Conservation (phyloP, 2,888 invertebrate species). For the Dolichopus griseipennis region DNA sequence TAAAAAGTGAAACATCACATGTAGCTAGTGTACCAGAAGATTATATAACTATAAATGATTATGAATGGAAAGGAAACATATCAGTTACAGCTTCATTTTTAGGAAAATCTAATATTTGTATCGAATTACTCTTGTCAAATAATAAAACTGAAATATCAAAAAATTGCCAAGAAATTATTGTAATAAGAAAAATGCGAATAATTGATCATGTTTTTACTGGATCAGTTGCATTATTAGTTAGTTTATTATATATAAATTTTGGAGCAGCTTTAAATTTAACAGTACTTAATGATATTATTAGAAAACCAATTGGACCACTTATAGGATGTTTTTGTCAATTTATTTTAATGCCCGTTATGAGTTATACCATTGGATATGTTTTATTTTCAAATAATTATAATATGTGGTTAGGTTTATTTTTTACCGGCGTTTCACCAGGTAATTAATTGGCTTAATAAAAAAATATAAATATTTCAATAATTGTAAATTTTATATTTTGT, state of each 20-base stretch:
- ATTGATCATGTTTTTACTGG: slow-evolving; percentile 67
- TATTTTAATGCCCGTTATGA: slow-evolving; percentile 75
- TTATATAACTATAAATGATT: slow-evolving; percentile 22
- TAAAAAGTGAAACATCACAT: slow-evolving; percentile 26
- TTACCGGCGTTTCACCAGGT: slow-evolving; percentile 77
- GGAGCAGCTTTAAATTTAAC: slow-evolving; percentile 78
- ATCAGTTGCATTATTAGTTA: slow-evolving; percentile 66
- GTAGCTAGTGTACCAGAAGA: slow-evolving; percentile 27
- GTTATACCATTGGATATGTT: slow-evolving; percentile 60
- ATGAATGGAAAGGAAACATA: slow-evolving; percentile 32
- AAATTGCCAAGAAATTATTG: slow-evolving; percentile 31
- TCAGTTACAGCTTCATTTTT: slow-evolving; percentile 31
- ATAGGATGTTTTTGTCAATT: slow-evolving; percentile 76
- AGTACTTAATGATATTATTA: slow-evolving; percentile 55
- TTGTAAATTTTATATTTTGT: slow-evolving; percentile 80
- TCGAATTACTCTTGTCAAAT: slow-evolving; percentile 28
- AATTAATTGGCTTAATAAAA: background rate
- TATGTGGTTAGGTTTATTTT: slow-evolving; percentile 78
- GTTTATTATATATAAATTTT: slow-evolving; percentile 80
- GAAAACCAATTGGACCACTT: slow-evolving; percentile 63
- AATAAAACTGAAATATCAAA: slow-evolving; percentile 27
- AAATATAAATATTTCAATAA: slow-evolving; percentile 47
- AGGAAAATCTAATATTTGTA: slow-evolving; percentile 34
- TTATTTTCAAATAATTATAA: slow-evolving; percentile 60
- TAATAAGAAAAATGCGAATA: background rate